A percentile compares a stretch with the other conserved stretches of the same genome.
Conservation (phyloP, 1,140 invertebrate genomes). For the Dreissena polymorpha region DNA sequence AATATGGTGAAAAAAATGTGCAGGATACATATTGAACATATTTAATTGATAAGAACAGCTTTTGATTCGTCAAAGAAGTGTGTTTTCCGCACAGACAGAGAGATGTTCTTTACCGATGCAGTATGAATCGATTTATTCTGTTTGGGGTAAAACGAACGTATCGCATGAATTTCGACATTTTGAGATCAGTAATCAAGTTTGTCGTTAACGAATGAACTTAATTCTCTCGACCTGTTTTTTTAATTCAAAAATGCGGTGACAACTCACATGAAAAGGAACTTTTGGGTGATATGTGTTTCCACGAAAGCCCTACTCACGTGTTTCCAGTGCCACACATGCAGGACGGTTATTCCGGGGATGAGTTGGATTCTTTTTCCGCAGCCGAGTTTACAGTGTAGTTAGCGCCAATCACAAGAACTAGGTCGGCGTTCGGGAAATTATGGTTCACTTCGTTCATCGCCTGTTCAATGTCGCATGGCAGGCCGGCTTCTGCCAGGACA, state of each 20-base stretch:
- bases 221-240: too few relatives aligned
- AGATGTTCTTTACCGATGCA: too few relatives aligned
- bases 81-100: too few relatives aligned
- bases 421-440: conserved; percentile 91
- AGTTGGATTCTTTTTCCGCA: conserved; percentile 92
- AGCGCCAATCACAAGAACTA: conserved; percentile 93
- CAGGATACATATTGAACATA: too few relatives aligned
- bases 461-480: conserved; percentile 93
- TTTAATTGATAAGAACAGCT: too few relatives aligned
- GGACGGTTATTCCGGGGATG: background rate
- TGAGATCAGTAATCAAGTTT: too few relatives aligned
- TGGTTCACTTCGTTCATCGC: conserved; percentile 97
- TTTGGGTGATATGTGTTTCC: background rate
- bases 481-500: conserved; percentile 94
- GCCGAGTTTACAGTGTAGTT: conserved; percentile 96
- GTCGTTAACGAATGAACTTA: too few relatives aligned
- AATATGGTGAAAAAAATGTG: too few relatives aligned
- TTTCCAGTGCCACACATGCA: background rate
- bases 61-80: too few relatives aligned
- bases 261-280: background rate
- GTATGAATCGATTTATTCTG: too few relatives aligned
- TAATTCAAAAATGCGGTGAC: background rate
- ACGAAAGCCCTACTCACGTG: background rate
- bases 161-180: too few relatives aligned
- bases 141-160: too few relatives aligned